Conservation (phyloP, 2,113 vertebrate species). For the Phalacrocorax brasilianus region DNA sequence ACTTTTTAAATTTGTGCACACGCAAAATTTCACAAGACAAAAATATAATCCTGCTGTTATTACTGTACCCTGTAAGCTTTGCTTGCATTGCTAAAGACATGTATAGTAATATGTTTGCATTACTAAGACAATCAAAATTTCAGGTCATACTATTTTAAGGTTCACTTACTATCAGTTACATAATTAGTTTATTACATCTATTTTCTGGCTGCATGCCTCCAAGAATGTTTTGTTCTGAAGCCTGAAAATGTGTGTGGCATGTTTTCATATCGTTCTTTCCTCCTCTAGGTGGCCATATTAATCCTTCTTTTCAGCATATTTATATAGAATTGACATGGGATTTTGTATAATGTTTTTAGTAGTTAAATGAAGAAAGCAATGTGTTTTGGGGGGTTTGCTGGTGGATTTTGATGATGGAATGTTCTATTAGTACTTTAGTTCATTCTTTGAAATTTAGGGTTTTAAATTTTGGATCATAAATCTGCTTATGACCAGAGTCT, state of each 20-base stretch:
- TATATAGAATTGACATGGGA: neutral
- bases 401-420: neutral
- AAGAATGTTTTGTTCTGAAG: neutral
- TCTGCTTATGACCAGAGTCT: neutral
- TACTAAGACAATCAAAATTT: neutral
- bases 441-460: neutral
- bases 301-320: constrained; percentile 54
- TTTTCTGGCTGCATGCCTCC: neutral
- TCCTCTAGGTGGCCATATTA: constrained; percentile 78
- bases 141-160: neutral
- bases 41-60: neutral
- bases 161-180: neutral
- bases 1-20: neutral
- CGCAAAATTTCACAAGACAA: neutral
- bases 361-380: constrained; percentile 1
- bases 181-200: neutral
- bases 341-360: neutral
- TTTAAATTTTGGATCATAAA: neutral
- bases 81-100: neutral
- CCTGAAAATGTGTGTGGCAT: neutral
- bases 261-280: constrained; percentile 62
- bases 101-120: neutral
- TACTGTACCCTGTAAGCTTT: neutral
- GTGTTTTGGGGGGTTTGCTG: neutral
- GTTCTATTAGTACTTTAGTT: neutral